A percentile compares a stretch with the other conserved stretches of the same genome.
phyloP scores from a whole-genome alignment of 1,140 invertebrate species.

The Leptinotarsa lineolata region DNA sequence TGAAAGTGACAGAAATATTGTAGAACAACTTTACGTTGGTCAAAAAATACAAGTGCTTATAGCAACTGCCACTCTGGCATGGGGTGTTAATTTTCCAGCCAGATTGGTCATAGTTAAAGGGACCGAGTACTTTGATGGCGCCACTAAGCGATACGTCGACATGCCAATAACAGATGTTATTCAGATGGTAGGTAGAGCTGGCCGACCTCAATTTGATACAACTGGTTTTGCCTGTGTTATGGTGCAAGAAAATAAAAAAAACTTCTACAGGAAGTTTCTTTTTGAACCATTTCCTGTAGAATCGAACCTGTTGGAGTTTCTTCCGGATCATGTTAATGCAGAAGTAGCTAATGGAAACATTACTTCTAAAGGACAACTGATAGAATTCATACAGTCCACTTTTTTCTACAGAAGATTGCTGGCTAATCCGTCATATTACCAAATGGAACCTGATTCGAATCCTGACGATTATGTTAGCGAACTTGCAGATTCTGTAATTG shows the following conservation, averaged over 20 bases:
- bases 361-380: constrained; percentile 86
- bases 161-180: constrained; percentile 99
- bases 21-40: constrained; percentile 95
- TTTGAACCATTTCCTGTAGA: constrained; percentile 99
- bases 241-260: constrained; percentile 98
- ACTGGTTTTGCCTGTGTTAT: constrained; percentile 95
- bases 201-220: constrained; percentile 89
- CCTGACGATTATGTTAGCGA: constrained; percentile 70
- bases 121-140: constrained; percentile 95
- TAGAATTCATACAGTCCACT: constrained; percentile 98
- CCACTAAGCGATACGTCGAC: constrained; percentile 94
- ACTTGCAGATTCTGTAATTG: constrained; percentile 78
- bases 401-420: constrained; percentile 94
- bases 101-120: constrained; percentile 79
- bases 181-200: constrained; percentile 98
- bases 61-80: constrained; percentile 95
- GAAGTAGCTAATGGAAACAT: constrained; percentile 96
- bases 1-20: constrained; percentile 86
- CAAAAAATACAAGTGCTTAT: constrained; percentile 98
- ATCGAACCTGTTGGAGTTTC: constrained; percentile 86
- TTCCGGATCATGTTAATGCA: constrained; percentile 97
- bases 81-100: constrained; percentile 99
- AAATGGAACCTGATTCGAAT: constrained; percentile 77
- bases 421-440: constrained; percentile 93
- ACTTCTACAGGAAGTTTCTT: constrained; percentile 98